phyloP scores from a whole-genome alignment of 2,888 invertebrate genomes.

The Limenitis camilla region DNA sequence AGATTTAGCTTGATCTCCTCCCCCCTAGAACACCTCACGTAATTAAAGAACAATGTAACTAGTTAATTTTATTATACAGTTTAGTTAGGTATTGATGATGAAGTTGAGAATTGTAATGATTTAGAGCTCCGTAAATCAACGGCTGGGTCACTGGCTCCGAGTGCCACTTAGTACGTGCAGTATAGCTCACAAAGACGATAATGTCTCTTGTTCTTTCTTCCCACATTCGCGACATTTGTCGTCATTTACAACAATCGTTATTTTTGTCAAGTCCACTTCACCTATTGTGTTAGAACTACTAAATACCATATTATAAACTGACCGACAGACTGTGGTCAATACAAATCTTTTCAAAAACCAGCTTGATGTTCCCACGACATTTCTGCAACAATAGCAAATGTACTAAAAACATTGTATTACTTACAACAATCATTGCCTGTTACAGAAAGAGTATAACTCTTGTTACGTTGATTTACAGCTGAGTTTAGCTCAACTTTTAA shows the following conservation, averaged over 20 bases:
- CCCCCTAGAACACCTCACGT: too few relatives aligned
- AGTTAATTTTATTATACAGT: too few relatives aligned
- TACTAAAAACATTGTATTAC: slow-evolving; percentile 49
- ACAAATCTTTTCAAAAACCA: slow-evolving; percentile 41
- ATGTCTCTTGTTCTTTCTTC: too few relatives aligned
- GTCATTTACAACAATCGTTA: neutral
- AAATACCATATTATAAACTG: slow-evolving; percentile 62
- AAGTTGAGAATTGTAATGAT: too few relatives aligned
- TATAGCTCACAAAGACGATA: too few relatives aligned
- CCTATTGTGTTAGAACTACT: slow-evolving; percentile 30
- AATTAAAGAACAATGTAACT: too few relatives aligned
- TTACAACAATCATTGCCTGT: slow-evolving; percentile 18
- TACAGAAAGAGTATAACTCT: slow-evolving; percentile 2
- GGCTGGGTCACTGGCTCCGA: too few relatives aligned
- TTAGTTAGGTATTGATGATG: too few relatives aligned
- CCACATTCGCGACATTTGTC: neutral
- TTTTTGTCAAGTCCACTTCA: slow-evolving; percentile 35
- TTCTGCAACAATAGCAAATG: slow-evolving; percentile 50
- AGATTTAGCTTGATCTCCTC: too few relatives aligned
- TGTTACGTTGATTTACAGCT: slow-evolving; percentile 23
- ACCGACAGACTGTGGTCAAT: slow-evolving; percentile 59
- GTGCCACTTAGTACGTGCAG: too few relatives aligned
- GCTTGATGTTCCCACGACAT: slow-evolving; percentile 56
- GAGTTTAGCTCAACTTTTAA: slow-evolving; percentile 13
- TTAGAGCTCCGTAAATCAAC: too few relatives aligned